These are phyloP conservation scores for Hucho hucho DNA, from an alignment of 2,113 vertebrate genomes.

Conservation along the genomic window DNA sequence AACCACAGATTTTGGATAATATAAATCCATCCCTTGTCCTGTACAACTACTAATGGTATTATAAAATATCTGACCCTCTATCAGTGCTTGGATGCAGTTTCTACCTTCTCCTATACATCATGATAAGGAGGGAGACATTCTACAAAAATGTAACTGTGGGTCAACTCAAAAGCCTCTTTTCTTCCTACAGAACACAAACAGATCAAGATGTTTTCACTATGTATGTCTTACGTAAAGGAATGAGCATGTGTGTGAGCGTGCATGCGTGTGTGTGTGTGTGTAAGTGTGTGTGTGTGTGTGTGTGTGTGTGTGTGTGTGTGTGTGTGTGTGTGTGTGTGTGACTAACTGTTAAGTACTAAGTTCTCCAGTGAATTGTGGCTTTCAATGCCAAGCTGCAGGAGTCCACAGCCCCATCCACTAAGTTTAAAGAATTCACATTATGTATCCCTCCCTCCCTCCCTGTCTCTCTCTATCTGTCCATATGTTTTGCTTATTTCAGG, in stretches of 20 bases:
- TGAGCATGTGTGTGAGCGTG: too few relatives aligned
- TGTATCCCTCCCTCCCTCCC: constrained; percentile 24
- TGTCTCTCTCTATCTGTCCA: constrained; percentile 39
- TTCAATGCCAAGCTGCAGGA: constrained; percentile 64
- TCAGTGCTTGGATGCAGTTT: too few relatives aligned
- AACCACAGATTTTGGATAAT: too few relatives aligned
- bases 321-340: constrained; percentile 4
- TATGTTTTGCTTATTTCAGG: constrained; percentile 49
- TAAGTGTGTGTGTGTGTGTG: too few relatives aligned
- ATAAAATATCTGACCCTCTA: too few relatives aligned
- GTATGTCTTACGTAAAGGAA: constrained; percentile 27
- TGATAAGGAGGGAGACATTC: not conserved
- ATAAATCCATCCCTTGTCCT: too few relatives aligned
- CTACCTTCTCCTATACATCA: too few relatives aligned
- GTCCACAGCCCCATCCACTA: constrained; percentile 52
- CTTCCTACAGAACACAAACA: constrained; percentile 26
- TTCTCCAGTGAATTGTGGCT: constrained; percentile 59
- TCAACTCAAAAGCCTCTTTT: not conserved
- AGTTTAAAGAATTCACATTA: constrained; percentile 40
- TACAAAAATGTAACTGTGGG: not conserved
- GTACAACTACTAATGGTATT: too few relatives aligned
- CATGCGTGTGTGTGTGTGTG: not conserved
- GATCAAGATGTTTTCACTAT: constrained; percentile 25
- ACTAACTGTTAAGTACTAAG: constrained; percentile 59
- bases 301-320: too few relatives aligned